phyloP scores from a whole-genome alignment of 2,113 vertebrate species.

The Prietella phreatophila region DNA sequence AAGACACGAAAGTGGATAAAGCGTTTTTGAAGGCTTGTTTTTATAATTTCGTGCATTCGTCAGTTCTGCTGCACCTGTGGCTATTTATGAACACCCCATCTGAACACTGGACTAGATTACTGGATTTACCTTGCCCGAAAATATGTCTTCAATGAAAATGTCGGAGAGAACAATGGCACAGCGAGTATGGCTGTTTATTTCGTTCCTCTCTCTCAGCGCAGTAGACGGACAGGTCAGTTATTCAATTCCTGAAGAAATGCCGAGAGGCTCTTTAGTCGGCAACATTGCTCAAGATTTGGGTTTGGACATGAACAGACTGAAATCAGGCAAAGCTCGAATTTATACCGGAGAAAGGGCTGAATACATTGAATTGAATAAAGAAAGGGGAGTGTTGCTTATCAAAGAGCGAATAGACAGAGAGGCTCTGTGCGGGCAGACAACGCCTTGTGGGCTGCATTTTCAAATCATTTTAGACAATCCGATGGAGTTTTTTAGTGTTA shows the following conservation, averaged over 20 bases:
- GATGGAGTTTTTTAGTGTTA: slow-evolving; percentile 68
- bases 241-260: slow-evolving; percentile 47
- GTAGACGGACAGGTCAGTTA: slow-evolving; percentile 45
- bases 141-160: neutral
- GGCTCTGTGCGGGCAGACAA: slow-evolving; percentile 63
- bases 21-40: neutral
- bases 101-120: neutral
- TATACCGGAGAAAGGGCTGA: slow-evolving; percentile 62
- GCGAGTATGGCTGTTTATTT: slow-evolving; percentile 19
- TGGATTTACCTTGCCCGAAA: neutral
- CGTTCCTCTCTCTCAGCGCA: slow-evolving; percentile 10
- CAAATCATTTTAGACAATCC: slow-evolving; percentile 75
- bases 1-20: neutral
- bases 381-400: slow-evolving; percentile 63
- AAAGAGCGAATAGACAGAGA: slow-evolving; percentile 78
- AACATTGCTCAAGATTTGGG: slow-evolving; percentile 66
- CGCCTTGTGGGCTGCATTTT: slow-evolving; percentile 67
- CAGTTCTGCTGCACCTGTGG: neutral
- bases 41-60: neutral
- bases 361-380: slow-evolving; percentile 64
- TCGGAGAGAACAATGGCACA: neutral
- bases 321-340: slow-evolving; percentile 63
- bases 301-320: slow-evolving; percentile 54
- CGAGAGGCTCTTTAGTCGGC: slow-evolving; percentile 42
- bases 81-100: neutral